phyloP scores from a whole-genome alignment of 2,888 invertebrate species.

The Gasteruption jaculator region DNA sequence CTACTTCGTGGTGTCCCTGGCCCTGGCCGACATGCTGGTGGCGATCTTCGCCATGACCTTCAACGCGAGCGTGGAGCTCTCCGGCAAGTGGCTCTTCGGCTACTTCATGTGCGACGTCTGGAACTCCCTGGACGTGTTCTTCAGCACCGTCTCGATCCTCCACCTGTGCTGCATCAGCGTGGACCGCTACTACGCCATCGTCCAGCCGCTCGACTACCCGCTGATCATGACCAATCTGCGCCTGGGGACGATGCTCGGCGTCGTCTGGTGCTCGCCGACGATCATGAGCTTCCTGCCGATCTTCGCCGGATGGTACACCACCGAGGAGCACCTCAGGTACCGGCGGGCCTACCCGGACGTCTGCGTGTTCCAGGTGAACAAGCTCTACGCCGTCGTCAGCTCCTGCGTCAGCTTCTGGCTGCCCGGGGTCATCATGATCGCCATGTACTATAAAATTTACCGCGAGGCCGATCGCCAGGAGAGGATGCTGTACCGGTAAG shows the following conservation, averaged over 20 bases:
- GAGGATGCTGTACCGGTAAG: constrained; percentile 77
- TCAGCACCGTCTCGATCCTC: constrained; percentile 87
- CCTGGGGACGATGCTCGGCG: constrained; percentile 75
- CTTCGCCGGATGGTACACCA: constrained; percentile 93
- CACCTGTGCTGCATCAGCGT: constrained; percentile 92
- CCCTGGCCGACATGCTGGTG: constrained; percentile 90
- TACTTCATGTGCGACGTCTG: constrained; percentile 93
- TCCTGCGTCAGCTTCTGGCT: constrained; percentile 92
- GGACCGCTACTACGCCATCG: constrained; percentile 85
- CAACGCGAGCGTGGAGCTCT: constrained; percentile 84
- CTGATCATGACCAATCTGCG: constrained; percentile 84
- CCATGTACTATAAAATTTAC: constrained; percentile 87
- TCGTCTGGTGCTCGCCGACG: constrained; percentile 90
- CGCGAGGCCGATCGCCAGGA: constrained; percentile 81
- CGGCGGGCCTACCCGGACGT: constrained; percentile 43
- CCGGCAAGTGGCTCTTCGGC: constrained; percentile 83
- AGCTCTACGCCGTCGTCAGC: constrained; percentile 80
- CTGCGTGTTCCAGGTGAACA: constrained; percentile 83
- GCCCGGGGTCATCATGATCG: constrained; percentile 88
- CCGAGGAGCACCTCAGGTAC: constrained; percentile 65
- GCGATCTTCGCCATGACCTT: constrained; percentile 94
- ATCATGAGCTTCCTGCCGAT: constrained; percentile 92
- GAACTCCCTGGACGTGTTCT: constrained; percentile 94
- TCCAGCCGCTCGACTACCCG: constrained; percentile 90
- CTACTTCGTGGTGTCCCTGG: constrained; percentile 92